phyloP scores from a whole-genome alignment of 2,888 invertebrate species.

The Agrypnus murinus region DNA sequence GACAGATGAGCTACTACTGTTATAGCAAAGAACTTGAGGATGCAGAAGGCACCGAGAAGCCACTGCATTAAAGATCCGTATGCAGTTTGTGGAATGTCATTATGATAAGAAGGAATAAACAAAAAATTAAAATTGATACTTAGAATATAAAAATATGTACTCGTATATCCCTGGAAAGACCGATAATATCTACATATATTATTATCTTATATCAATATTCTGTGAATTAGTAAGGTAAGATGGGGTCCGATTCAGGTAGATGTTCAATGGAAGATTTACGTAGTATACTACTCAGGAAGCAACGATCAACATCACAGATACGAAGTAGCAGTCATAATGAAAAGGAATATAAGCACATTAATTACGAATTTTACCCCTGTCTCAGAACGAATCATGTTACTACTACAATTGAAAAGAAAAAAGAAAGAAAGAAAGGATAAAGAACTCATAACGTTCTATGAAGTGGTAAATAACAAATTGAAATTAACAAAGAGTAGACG shows the following conservation, averaged over 20 bases:
- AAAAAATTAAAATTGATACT: no score
- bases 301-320: background rate
- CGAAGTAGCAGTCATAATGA: background rate
- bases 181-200: no score
- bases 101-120: no score
- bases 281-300: background rate
- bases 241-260: background rate
- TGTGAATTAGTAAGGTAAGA: background rate
- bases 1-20: no score
- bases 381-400: background rate
- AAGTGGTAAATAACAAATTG: background rate
- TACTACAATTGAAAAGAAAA: background rate
- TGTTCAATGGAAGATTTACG: background rate
- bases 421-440: background rate
- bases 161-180: no score
- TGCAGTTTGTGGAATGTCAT: no score
- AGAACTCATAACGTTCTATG: background rate
- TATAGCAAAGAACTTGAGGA: no score
- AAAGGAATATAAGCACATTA: background rate
- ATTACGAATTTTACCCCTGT: background rate
- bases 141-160: no score
- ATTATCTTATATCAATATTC: background rate
- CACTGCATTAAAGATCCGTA: no score
- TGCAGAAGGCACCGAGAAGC: no score
- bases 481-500: background rate